Percentiles rank a stretch among this genome's conserved stretches.
phyloP scores from a whole-genome alignment of 2,113 vertebrate genomes.

The Eonycteris spelaea region DNA sequence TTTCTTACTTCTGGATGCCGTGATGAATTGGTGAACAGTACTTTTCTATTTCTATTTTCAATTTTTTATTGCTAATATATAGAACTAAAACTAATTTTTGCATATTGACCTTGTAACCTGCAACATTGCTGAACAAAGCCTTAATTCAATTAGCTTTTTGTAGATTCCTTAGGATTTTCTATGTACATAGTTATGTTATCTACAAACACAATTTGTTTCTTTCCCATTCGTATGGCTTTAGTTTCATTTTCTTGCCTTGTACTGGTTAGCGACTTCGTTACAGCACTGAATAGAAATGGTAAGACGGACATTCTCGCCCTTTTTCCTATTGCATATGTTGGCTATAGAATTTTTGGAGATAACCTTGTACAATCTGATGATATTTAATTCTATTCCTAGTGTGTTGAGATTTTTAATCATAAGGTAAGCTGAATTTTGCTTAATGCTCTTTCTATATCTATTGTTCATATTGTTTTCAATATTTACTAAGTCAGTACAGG shows the following conservation, averaged over 20 bases:
- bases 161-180: too few species aligned
- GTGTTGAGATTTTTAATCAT: background rate
- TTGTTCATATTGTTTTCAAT: background rate
- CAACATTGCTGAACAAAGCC: background rate
- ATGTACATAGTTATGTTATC: background rate
- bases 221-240: background rate
- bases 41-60: background rate
- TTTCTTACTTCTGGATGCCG: background rate
- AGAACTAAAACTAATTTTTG: background rate
- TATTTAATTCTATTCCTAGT: background rate
- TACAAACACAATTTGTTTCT: background rate
- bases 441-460: background rate
- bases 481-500: background rate
- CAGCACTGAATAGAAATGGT: too few species aligned
- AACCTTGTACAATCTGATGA: background rate
- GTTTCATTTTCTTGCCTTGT: background rate
- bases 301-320: background rate
- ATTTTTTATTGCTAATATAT: background rate
- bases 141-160: background rate
- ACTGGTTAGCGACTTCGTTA: background rate
- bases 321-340: background rate
- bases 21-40: background rate
- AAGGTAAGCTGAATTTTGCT: background rate
- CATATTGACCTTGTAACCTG: background rate
- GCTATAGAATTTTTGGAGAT: background rate